Base-by-base conservation (phyloP, 2,888 invertebrate species). In the Agrotis segetum region DNA sequence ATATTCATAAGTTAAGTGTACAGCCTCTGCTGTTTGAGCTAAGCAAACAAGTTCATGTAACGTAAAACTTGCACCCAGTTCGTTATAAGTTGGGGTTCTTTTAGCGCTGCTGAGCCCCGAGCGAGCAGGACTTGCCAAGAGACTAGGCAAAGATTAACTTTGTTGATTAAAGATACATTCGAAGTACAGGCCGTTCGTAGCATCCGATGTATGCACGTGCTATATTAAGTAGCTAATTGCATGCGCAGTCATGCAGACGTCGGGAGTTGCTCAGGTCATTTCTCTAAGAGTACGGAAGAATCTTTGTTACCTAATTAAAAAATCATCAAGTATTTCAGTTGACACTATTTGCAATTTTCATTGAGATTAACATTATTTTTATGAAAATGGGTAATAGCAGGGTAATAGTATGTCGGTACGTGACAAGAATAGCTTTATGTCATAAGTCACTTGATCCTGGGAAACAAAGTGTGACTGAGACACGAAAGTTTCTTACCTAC, bases 111-210 rank as follows among this genome's bases (percentile, higher is more conserved):
- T n/a, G 49, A 55, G 56, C 40, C 44, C 6, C 2, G 29, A 9
- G 24, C 6, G 17, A 17, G 24, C 11, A 9, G 2, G 7, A 19
- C 29, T 53, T 7, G 29, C 13, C 5, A 0, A n/a, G 9, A 44
- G 16, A 46, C 40, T 67, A 11, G 44, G 47, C 44, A 21, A 14
- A 74, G 21, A 46, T 56, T 4, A 44, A 68, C 17, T 75, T 77
- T 77, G 56, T 70, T 65, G 56, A 76, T 64, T 67, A 74, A 40
- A 29, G 61, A 56, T 52, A 47, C 24, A 56, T 40, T n/a, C 24
- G 17, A n/a, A 17, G n/a, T 17, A 29, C 29, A 47, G 34, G 21
- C 7, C 16, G n/a, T n/a, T 47, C n/a, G 7, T 11, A 50, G 13
- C 29, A 47, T 40, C 14, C 46, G 40, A 40, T 9, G 40, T 40